These are phyloP conservation scores for Lucifuga dentata DNA, from an alignment of 2,113 vertebrate species.

Conservation along the genomic window DNA sequence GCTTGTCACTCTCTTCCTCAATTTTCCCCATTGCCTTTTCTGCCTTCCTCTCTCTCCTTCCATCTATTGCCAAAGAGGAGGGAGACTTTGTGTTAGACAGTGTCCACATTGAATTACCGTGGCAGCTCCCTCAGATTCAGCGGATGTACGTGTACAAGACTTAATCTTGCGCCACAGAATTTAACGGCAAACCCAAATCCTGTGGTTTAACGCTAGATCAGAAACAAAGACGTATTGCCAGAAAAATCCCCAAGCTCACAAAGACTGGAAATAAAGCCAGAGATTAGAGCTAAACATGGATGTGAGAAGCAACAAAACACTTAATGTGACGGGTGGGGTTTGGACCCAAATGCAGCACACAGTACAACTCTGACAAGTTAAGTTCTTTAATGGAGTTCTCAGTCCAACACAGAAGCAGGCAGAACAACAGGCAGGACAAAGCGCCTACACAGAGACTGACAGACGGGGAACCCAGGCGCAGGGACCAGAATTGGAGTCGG, in stretches of 20 bases:
- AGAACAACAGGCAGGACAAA: too few relatives aligned
- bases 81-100: slow-evolving; percentile 57
- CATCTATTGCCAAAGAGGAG: slow-evolving; percentile 34
- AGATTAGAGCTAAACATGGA: slow-evolving; percentile 46
- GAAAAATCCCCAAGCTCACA: slow-evolving; percentile 47
- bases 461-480: too few relatives aligned
- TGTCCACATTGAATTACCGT: slow-evolving; percentile 59
- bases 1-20: slow-evolving; percentile 50
- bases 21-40: slow-evolving; percentile 30
- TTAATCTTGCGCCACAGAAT: slow-evolving; percentile 46
- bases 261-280: slow-evolving; percentile 44
- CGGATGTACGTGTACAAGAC: slow-evolving; percentile 46
- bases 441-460: too few relatives aligned
- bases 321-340: too few relatives aligned
- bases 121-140: slow-evolving; percentile 53
- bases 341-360: too few relatives aligned
- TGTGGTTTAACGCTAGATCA: slow-evolving; percentile 28
- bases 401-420: too few relatives aligned
- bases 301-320: slow-evolving; percentile 32
- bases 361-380: too few relatives aligned
- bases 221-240: slow-evolving; percentile 50
- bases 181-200: slow-evolving; percentile 57
- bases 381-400: too few relatives aligned
- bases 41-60: slow-evolving; percentile 42
- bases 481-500: too few relatives aligned